Base-by-base conservation (phyloP, 2,113 vertebrate genomes). In the Alouatta palliata region DNA sequence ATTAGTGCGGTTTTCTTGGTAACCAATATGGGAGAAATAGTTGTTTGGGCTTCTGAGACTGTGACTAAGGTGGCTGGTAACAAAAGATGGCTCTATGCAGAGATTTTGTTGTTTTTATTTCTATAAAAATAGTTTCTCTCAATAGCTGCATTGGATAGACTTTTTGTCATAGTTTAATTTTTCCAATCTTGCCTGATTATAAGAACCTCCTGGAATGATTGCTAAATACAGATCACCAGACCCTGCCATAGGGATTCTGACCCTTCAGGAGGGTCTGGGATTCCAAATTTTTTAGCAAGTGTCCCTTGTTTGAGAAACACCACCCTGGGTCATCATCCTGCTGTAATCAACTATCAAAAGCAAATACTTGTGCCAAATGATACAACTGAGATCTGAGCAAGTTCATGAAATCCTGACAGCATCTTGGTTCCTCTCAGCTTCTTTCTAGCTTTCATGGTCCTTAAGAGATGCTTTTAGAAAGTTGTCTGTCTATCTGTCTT, bases 1-100 rank as follows among this genome's bases (percentile, higher is more conserved):
- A 47, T 77, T 45, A 27, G 12, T 77, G 76, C 5, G 71, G 71
- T 87, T 97, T 96, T 94, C 80, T 82, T 32, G 54, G 61, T 90
- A 81, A 95, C 56, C 37, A 94, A 30, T 35, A 83, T 1, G 17
- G 54, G 19, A 66, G 68, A 73, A 58, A 70, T 37, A 20, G 54
- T 2, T 93, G 37, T 45, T 45, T 80, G 40, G 37, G 8, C 13
- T 54, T 66, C 76, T 43, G 16, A 79, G 21, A 14, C 49, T 61
- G 8, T 21, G 32, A 75, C 32, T 43, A 75, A 92, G 45, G 87
- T 10, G 1, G 5, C 32, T 30, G 12, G 11, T 40, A 64, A 95
- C 49, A 81, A 96, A 96, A 95, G 19, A 13, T 47, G 8, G 32
- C 17, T 80, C 37, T 89, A 13, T 75, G 43, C 66, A 75, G 75